Percentiles rank a stretch among this genome's conserved stretches.
Evolutionary conservation across 2,888 invertebrate genomes (phyloP).

Genomic region (Xanthia togata): DNA sequence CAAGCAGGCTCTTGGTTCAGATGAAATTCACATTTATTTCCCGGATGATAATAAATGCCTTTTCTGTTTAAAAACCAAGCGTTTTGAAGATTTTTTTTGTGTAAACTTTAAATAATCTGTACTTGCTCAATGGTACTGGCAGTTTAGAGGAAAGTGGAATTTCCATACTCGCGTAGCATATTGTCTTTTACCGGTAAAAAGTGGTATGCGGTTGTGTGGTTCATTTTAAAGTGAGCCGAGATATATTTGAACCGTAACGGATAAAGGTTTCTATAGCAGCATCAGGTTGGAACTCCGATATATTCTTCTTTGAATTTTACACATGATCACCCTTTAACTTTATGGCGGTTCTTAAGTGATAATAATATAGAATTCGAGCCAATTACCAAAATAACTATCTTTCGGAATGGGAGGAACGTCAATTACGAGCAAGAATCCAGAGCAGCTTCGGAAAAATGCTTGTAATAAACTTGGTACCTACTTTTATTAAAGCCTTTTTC

Average conservation of each 20-base stretch:
- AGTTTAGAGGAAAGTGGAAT: too few relatives aligned
- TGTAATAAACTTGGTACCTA: not conserved
- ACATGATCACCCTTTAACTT: not conserved
- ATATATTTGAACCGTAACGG: not conserved
- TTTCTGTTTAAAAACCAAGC: too few relatives aligned
- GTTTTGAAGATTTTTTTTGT: not conserved
- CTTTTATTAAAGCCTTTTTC: slow-evolving; percentile 1
- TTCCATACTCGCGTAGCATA: not conserved
- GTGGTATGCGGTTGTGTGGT: not conserved
- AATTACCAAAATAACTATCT: not conserved
- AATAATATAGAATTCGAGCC: not conserved
- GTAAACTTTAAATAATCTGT: not conserved
- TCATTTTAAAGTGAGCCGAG: not conserved
- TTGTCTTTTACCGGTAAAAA: not conserved
- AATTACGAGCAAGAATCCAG: not conserved
- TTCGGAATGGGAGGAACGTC: not conserved
- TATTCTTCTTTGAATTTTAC: not conserved
- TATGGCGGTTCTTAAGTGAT: not conserved
- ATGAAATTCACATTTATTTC: not conserved
- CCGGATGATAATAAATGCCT: too few relatives aligned
- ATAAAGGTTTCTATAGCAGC: not conserved
- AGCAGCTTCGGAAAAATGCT: not conserved
- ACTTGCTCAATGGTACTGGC: too few relatives aligned
- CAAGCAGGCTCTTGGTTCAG: not conserved
- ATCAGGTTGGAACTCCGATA: not conserved